Evolutionary conservation across 2,888 invertebrate genomes (phyloP).

Genomic region (Meghimatium bilineatum): DNA sequence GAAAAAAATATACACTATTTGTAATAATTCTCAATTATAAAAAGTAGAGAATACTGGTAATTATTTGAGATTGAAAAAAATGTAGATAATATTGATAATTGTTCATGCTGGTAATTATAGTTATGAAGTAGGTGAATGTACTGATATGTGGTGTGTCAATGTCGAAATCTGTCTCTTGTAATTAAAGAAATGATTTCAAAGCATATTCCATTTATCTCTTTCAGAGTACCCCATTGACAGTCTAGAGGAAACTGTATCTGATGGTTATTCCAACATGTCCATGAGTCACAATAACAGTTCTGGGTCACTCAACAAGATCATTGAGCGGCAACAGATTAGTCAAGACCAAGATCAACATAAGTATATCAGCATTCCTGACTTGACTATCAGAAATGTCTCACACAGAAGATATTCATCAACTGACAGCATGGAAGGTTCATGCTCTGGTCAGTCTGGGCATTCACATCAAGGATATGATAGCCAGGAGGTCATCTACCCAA

Average conservation of each 20-base stretch:
- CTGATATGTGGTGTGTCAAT: too few relatives aligned
- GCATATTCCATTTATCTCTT: background rate
- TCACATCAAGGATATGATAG: constrained; percentile 70
- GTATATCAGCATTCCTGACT: constrained; percentile 64
- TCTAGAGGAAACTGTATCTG: constrained; percentile 61
- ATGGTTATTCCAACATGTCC: constrained; percentile 59
- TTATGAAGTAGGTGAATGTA: too few relatives aligned
- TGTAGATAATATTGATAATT: too few relatives aligned
- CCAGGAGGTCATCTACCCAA: constrained; percentile 57
- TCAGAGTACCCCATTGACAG: constrained; percentile 58
- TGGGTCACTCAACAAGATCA: constrained; percentile 49
- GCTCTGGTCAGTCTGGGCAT: constrained; percentile 56
- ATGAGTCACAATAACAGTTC: constrained; percentile 65
- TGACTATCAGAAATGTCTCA: constrained; percentile 53
- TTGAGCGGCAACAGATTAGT: background rate
- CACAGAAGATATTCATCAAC: constrained; percentile 67
- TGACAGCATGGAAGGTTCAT: constrained; percentile 67
- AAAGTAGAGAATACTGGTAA: too few relatives aligned
- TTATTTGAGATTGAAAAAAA: too few relatives aligned
- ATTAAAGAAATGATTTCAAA: too few relatives aligned
- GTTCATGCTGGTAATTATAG: too few relatives aligned
- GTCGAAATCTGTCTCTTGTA: too few relatives aligned
- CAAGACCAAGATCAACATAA: constrained; percentile 54
- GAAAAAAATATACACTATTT: too few relatives aligned
- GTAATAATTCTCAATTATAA: too few relatives aligned